These are phyloP conservation scores for Leptosomus discolor DNA, from an alignment of 2,113 vertebrate species.

Conservation along the genomic window DNA sequence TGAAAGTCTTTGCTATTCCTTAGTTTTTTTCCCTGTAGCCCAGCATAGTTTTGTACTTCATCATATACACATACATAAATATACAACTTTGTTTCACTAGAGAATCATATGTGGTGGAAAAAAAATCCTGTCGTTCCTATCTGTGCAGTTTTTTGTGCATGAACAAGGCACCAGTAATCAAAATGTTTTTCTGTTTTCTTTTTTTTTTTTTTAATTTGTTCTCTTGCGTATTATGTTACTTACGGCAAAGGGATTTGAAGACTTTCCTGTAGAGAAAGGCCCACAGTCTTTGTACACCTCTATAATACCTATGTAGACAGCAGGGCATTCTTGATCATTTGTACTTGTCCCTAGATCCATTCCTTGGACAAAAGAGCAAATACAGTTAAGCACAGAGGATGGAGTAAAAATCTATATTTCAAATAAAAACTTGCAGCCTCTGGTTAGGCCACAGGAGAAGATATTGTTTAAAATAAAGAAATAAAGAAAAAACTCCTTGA, in stretches of 20 bases:
- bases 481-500: neutral
- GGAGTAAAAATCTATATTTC: neutral
- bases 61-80: neutral
- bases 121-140: neutral
- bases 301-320: accelerated
- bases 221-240: neutral
- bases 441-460: neutral
- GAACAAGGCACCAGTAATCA: neutral
- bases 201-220: no score
- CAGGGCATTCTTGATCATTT: neutral
- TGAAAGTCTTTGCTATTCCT: neutral
- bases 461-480: neutral
- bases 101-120: neutral
- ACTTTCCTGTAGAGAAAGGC: neutral
- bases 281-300: neutral
- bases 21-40: neutral
- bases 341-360: neutral
- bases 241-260: neutral
- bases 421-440: neutral
- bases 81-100: neutral
- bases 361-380: neutral
- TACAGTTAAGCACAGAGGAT: neutral
- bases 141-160: neutral
- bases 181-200: neutral
- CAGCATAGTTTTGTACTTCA: neutral